phyloP scores from a whole-genome alignment of 2,888 invertebrate species.

The Trissolcus japonicus region DNA sequence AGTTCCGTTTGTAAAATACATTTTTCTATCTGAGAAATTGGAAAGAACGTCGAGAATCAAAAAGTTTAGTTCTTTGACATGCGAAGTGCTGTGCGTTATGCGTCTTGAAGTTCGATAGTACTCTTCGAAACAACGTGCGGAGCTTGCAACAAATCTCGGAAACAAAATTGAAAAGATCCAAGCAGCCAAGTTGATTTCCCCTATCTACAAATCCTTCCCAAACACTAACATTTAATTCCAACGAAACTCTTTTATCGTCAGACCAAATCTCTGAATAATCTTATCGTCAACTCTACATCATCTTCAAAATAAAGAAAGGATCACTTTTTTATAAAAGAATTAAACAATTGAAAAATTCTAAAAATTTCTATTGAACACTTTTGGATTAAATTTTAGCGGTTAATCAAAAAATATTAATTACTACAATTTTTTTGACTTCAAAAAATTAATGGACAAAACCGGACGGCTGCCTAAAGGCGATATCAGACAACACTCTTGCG shows the following conservation, averaged over 20 bases:
- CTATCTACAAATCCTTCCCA: slow-evolving; percentile 10
- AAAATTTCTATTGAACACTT: slow-evolving; percentile 1
- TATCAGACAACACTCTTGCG: slow-evolving; percentile 46
- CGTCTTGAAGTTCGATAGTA: slow-evolving; percentile 1
- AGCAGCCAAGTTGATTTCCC: slow-evolving; percentile 1
- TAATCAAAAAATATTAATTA: slow-evolving; percentile 2
- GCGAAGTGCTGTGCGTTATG: slow-evolving; percentile 7
- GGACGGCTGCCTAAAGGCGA: slow-evolving; percentile 23
- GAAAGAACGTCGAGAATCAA: not conserved
- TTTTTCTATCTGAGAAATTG: not conserved
- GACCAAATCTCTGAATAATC: slow-evolving; percentile 27
- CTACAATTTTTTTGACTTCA: slow-evolving; percentile 10
- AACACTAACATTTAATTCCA: slow-evolving; percentile 30
- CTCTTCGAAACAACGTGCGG: slow-evolving; percentile 9
- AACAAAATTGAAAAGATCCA: slow-evolving; percentile 36
- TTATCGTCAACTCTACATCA: slow-evolving; percentile 25
- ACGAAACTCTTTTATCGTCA: slow-evolving; percentile 18
- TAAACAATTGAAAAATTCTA: not conserved
- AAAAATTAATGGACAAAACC: no score
- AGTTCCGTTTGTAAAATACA: not conserved
- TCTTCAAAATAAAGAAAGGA: slow-evolving; percentile 12
- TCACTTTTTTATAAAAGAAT: slow-evolving; percentile 7
- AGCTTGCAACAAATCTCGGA: slow-evolving; percentile 12
- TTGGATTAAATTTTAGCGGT: not conserved
- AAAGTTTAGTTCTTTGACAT: slow-evolving; percentile 14